Evolutionary conservation across 1,140 invertebrate genomes (phyloP), one percentile per base, ranked within the genome.

Genomic region (Leptestheria dahalacensis): DNA sequence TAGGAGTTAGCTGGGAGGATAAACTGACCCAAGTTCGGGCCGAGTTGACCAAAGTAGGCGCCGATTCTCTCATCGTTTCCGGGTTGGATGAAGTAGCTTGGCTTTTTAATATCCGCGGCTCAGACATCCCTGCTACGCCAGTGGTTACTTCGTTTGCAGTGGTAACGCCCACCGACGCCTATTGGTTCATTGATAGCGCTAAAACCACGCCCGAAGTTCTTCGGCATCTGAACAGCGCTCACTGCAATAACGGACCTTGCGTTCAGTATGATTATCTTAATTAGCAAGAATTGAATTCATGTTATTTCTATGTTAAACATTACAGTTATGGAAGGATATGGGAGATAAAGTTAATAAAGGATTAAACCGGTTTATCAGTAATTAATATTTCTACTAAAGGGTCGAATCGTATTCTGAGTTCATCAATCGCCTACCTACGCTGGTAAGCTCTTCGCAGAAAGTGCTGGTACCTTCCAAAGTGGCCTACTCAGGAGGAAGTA

Each of bases 61-160:
- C 81, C 2, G 83, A 89, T 65, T 82, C 86, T 0, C 78, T 94
- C 69, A 76, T 96, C 6, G 75, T 96, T 1, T 91, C 91, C 0
- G 84, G 89, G 1, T 70, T 96, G 26, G 91, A 95, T 66, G 91
- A 96, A 72, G 85, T 93, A n/a, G 89, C 91, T 1, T 96, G 93
- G 88, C 71, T 97, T 3, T 77, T 98, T 18, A 99, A 98, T 70
- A 81, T 98, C 18, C 78, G 96, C 9, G 93, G 92, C 3, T 78
- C 80, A 53, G 95, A 98, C 71, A 79, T 95, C 61, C 85, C 86
- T 0, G 87, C 82, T 67, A 91, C 86, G 24, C 92, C 94, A 0
- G 83, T 95, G 12, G 78, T 90, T 79, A 88, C 0, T 92, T 89
- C 69, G 78, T 83, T 2, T 75, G 92, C 24, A 66, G 95, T 1